Evolutionary conservation across 2,797 vertebrate species (phyloP).

Genomic region (Acipenser transmontanus): DNA sequence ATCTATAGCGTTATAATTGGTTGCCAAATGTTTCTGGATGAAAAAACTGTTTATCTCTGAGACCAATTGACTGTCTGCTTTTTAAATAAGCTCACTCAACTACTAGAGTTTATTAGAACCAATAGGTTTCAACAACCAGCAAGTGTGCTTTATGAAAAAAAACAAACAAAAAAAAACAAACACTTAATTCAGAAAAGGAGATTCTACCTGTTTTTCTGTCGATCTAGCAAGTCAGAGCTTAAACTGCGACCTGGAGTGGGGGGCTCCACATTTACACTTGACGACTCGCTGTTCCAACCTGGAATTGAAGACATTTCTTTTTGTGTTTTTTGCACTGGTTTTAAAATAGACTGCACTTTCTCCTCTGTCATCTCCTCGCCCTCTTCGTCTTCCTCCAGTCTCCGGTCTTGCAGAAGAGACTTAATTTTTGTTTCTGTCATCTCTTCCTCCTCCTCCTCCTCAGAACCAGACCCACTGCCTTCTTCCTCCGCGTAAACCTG

Average conservation of each 20-base stretch:
- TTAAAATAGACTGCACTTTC: conserved; percentile 69
- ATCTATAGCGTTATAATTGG: too few species aligned
- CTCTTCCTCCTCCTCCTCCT: conserved; percentile 69
- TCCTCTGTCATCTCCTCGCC: conserved; percentile 73
- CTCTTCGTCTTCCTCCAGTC: conserved; percentile 76
- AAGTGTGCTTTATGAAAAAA: too few species aligned
- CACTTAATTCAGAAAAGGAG: background rate
- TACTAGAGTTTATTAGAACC: too few species aligned
- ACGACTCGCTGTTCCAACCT: conserved; percentile 92
- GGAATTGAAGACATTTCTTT: conserved; percentile 88
- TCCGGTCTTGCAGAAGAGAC: conserved; percentile 77
- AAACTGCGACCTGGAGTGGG: conserved; percentile 70
- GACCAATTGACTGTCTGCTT: too few species aligned
- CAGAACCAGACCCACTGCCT: conserved; percentile 61
- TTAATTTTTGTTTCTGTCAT: conserved; percentile 73
- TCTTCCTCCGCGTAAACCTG: conserved; percentile 42
- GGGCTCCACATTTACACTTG: conserved; percentile 72
- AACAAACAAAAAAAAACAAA: too few species aligned
- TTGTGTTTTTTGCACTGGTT: conserved; percentile 78
- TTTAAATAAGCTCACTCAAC: too few species aligned
- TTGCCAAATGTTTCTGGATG: too few species aligned
- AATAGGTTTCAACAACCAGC: too few species aligned
- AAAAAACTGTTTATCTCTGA: too few species aligned
- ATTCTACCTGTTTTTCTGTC: conserved; percentile 73
- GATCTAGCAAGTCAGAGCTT: conserved; percentile 76